Percentiles rank a stretch among this genome's conserved stretches.
These are phyloP conservation scores for Artibeus lituratus DNA, from an alignment of 2,797 vertebrate species.

Conservation along the genomic window DNA sequence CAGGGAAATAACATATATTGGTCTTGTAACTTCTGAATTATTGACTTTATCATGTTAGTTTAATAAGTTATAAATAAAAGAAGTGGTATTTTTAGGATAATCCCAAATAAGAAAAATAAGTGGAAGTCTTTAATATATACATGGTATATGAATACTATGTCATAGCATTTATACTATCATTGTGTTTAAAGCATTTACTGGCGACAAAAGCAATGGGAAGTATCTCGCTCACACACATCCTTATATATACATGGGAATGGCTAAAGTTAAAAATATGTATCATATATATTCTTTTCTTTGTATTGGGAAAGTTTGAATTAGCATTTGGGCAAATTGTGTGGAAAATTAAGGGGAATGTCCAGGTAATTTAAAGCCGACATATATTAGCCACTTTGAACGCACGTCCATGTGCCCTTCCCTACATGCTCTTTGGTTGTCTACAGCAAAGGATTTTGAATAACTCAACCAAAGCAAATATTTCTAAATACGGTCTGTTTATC, in stretches of 20 bases:
- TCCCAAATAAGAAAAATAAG: neutral
- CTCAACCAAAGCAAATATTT: neutral
- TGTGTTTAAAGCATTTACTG: neutral
- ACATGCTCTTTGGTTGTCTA: neutral
- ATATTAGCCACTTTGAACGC: neutral
- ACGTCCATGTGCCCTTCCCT: neutral
- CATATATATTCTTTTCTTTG: neutral
- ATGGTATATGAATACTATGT: neutral
- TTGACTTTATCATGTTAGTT: neutral
- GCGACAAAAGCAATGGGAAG: neutral
- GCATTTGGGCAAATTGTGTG: neutral
- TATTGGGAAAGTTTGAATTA: neutral
- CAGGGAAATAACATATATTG: neutral
- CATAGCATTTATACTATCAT: neutral
- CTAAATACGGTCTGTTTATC: neutral
- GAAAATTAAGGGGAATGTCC: neutral
- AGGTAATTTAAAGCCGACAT: neutral
- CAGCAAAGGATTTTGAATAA: neutral
- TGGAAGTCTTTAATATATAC: neutral
- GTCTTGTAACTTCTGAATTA: conserved; percentile 17
- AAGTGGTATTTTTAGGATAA: neutral
- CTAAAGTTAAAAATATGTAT: neutral
- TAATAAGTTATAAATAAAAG: conserved; percentile 26
- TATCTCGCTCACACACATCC: neutral
- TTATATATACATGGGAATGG: neutral